These are phyloP conservation scores for Bradypodion pumilum DNA, from an alignment of 2,797 vertebrate species.

Conservation along the genomic window DNA sequence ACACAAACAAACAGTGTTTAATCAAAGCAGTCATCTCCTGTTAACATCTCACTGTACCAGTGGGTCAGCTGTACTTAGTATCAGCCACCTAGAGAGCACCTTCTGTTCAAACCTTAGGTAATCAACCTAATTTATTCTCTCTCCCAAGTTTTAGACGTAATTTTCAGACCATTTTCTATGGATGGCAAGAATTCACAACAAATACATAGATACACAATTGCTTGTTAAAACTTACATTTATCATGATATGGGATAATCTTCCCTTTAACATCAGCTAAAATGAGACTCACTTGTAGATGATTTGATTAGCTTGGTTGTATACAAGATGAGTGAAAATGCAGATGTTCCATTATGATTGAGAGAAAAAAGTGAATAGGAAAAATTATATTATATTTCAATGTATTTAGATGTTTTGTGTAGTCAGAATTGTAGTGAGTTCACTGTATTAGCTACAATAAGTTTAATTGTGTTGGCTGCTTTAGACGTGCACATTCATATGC, in stretches of 20 bases:
- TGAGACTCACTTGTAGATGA: not conserved
- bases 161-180: slow-evolving; percentile 28
- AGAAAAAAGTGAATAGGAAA: not conserved
- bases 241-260: not conserved
- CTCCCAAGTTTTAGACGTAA: not conserved
- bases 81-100: slow-evolving; percentile 29
- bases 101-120: slow-evolving; percentile 18
- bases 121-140: slow-evolving; percentile 26
- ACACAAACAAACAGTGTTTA: not conserved
- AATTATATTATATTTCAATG: not conserved
- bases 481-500: not conserved
- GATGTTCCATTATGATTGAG: not conserved
- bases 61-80: slow-evolving; percentile 31
- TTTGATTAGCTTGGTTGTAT: not conserved
- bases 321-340: not conserved
- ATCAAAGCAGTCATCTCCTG: slow-evolving; percentile 16
- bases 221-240: not conserved
- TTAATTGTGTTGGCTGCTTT: not conserved
- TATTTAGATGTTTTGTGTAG: not conserved
- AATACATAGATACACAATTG: not conserved
- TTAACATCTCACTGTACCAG: slow-evolving; percentile 13
- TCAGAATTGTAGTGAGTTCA: not conserved
- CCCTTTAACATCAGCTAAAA: not conserved
- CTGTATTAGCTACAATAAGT: no score
- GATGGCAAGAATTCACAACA: not conserved